phyloP scores from a whole-genome alignment of 2,888 invertebrate species.

The Meta bourneti region DNA sequence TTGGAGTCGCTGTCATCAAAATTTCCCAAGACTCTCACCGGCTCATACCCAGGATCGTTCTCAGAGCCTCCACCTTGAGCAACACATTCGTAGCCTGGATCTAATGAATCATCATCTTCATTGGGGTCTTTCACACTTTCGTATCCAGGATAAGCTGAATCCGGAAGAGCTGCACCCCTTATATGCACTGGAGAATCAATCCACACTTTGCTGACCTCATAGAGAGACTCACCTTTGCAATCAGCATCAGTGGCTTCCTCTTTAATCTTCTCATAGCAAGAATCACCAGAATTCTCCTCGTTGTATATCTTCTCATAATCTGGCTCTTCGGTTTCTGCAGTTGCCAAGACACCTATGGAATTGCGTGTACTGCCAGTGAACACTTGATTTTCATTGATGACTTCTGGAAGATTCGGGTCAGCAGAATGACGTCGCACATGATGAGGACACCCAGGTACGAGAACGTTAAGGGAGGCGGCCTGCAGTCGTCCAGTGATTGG shows the following conservation, averaged over 20 bases:
- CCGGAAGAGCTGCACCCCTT: background rate
- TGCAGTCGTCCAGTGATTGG: conserved; percentile 68
- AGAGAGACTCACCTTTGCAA: background rate
- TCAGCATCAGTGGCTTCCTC: conserved; percentile 19
- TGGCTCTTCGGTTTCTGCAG: conserved; percentile 56
- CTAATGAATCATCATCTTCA: conserved; percentile 61
- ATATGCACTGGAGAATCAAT: background rate
- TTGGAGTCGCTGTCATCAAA: conserved; percentile 73
- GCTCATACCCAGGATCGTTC: conserved; percentile 76
- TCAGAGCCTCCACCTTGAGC: conserved; percentile 31
- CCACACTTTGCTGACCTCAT: conserved; percentile 2
- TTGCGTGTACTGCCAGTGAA: conserved; percentile 45
- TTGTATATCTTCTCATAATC: conserved; percentile 72
- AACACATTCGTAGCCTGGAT: conserved; percentile 75
- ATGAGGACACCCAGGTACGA: conserved; percentile 55
- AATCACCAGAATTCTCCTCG: conserved; percentile 69
- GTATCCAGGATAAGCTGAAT: conserved; percentile 61
- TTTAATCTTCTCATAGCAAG: conserved; percentile 75
- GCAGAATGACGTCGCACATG: conserved; percentile 70
- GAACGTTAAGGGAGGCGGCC: conserved; percentile 63
- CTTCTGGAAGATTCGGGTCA: conserved; percentile 66
- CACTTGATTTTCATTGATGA: conserved; percentile 52
- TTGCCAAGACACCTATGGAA: background rate
- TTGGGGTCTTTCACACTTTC: conserved; percentile 69
- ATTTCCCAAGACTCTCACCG: conserved; percentile 64